Evolutionary conservation across 1,140 invertebrate genomes (phyloP).

Genomic region (Drosophila kurseongensis): DNA sequence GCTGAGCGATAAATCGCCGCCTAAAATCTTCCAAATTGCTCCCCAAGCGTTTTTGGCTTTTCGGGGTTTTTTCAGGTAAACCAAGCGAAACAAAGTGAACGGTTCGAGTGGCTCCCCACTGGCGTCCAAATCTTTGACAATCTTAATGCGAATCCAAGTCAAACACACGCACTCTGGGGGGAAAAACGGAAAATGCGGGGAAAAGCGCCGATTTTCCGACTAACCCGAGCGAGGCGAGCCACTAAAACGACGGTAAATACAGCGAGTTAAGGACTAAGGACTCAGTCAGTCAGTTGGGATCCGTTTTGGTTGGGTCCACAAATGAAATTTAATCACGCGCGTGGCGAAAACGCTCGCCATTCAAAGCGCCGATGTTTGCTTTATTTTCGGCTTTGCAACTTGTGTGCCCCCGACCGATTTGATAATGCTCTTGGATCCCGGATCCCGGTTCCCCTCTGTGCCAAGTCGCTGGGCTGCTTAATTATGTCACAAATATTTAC

Average conservation of each 20-base stretch:
- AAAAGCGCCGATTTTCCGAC: constrained; percentile 5
- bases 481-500: constrained; percentile 83
- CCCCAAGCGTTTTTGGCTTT: constrained; percentile 51
- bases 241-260: constrained; percentile 66
- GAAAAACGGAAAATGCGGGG: not conserved
- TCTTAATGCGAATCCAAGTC: constrained; percentile 69
- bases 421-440: constrained; percentile 43
- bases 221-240: constrained; percentile 56
- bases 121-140: constrained; percentile 71
- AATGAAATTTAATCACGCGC: constrained; percentile 82
- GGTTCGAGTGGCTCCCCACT: constrained; percentile 49
- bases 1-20: constrained; percentile 66
- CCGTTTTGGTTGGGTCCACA: constrained; percentile 63
- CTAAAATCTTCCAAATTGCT: constrained; percentile 76
- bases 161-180: constrained; percentile 41
- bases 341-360: constrained; percentile 45
- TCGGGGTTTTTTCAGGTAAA: constrained; percentile 29
- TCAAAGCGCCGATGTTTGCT: constrained; percentile 63
- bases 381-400: constrained; percentile 73
- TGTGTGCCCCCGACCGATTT: constrained; percentile 59
- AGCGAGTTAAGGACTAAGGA: constrained; percentile 42
- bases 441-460: constrained; percentile 28
- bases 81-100: constrained; percentile 47
- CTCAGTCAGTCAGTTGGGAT: constrained; percentile 33
- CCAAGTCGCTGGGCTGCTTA: constrained; percentile 50